Percentiles rank a stretch among this genome's conserved stretches.
Evolutionary conservation across 2,797 vertebrate species (phyloP).

Genomic region (Mus minutoides): DNA sequence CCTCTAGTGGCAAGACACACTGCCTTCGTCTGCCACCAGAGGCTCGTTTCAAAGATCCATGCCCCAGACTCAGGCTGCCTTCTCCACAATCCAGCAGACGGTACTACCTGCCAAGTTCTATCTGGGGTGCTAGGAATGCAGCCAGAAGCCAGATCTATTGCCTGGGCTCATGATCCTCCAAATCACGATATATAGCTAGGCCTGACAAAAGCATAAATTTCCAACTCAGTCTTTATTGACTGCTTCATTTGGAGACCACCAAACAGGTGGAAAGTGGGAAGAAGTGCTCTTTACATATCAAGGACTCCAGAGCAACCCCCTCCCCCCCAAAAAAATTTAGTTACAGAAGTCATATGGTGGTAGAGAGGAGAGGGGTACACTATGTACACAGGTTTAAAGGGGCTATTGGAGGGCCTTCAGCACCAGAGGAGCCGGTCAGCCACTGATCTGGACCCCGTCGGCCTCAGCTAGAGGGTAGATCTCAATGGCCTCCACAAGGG

Average conservation of each 20-base stretch:
- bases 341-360: constrained; percentile 47
- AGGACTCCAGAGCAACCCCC: constrained; percentile 22
- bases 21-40: background rate
- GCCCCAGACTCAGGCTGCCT: background rate
- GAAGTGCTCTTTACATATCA: background rate
- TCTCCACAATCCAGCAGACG: background rate
- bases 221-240: constrained; percentile 78
- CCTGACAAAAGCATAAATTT: background rate
- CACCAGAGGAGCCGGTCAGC: constrained; percentile 53
- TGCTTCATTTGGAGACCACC: constrained; percentile 62
- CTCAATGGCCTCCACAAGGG: constrained; percentile 86
- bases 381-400: constrained; percentile 44
- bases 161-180: background rate
- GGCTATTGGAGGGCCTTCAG: background rate
- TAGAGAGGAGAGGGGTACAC: background rate
- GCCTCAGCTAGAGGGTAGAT: constrained; percentile 84
- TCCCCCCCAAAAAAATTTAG: constrained; percentile 50
- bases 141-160: background rate
- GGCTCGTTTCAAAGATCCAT: background rate
- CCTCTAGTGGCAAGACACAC: constrained; percentile 64
- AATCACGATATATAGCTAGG: background rate
- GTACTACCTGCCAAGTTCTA: background rate
- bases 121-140: background rate
- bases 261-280: background rate
- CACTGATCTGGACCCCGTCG: constrained; percentile 77